Evolutionary conservation across 2,113 vertebrate genomes (phyloP).

Genomic region (Stegostoma tigrinum): DNA sequence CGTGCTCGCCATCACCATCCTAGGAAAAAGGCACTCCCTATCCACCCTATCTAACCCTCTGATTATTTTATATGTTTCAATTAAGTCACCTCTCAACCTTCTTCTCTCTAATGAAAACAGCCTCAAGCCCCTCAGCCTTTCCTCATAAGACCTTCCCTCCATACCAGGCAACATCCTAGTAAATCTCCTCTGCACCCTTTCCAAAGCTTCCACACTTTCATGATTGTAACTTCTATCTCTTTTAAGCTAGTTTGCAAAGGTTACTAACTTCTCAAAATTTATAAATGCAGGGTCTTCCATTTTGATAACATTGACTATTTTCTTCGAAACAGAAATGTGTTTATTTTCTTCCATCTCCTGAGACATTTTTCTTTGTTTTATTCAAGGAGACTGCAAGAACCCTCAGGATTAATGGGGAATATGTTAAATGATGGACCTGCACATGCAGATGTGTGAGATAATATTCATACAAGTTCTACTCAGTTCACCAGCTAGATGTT

Average conservation of each 20-base stretch:
- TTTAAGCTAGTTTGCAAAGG: background rate
- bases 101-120: no score
- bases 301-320: background rate
- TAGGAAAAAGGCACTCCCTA: no score
- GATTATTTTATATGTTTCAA: no score
- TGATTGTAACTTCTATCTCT: background rate
- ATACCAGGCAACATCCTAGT: no score
- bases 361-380: background rate
- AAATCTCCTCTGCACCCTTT: no score
- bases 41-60: no score
- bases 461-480: background rate
- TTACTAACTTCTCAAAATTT: background rate
- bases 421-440: background rate
- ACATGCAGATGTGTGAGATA: background rate
- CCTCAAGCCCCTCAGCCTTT: no score
- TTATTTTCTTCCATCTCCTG: background rate
- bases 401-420: background rate
- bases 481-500: background rate
- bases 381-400: background rate
- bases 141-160: no score
- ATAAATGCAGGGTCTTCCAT: background rate
- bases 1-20: no score
- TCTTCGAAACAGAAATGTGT: background rate
- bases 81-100: no score
- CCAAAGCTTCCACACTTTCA: background rate